Conservation (phyloP, 2,797 vertebrate species). For the Mormyrops attenuatus region DNA sequence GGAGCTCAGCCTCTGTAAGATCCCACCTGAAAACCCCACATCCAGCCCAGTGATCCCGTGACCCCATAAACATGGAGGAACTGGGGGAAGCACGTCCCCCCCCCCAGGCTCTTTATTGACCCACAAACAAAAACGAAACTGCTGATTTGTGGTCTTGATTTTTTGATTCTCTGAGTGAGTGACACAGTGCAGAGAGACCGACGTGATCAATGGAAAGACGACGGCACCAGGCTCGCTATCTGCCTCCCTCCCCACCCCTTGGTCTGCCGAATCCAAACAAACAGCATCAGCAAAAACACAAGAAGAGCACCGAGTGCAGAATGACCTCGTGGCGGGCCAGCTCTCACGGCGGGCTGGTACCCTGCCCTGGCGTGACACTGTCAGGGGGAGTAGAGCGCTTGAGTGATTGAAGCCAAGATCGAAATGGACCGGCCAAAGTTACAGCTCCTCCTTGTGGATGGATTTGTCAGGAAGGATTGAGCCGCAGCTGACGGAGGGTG, state of each 20-base stretch:
- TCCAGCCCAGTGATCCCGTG: not conserved
- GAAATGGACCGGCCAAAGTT: not conserved
- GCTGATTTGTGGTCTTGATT: not conserved
- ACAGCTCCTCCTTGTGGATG: conserved; percentile 18
- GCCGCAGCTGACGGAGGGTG: not conserved
- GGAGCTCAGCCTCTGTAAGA: not conserved
- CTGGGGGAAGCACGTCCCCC: not conserved
- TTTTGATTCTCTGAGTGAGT: not conserved
- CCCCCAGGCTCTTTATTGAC: not conserved
- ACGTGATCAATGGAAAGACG: not conserved
- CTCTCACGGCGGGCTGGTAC: not conserved
- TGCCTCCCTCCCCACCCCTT: not conserved
- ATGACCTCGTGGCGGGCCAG: not conserved
- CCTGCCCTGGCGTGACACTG: not conserved
- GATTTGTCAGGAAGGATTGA: conserved; percentile 1
- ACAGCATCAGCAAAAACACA: not conserved
- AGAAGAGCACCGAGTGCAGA: not conserved
- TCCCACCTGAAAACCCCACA: not conserved
- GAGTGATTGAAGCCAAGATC: conserved; percentile 6
- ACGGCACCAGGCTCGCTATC: not conserved
- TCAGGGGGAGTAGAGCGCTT: not conserved
- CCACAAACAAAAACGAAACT: not conserved
- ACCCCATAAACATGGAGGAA: not conserved
- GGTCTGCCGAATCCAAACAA: not conserved
- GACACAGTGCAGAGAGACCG: not conserved